phyloP scores from a whole-genome alignment of 2,888 invertebrate species.

The Frankliniella fusca region DNA sequence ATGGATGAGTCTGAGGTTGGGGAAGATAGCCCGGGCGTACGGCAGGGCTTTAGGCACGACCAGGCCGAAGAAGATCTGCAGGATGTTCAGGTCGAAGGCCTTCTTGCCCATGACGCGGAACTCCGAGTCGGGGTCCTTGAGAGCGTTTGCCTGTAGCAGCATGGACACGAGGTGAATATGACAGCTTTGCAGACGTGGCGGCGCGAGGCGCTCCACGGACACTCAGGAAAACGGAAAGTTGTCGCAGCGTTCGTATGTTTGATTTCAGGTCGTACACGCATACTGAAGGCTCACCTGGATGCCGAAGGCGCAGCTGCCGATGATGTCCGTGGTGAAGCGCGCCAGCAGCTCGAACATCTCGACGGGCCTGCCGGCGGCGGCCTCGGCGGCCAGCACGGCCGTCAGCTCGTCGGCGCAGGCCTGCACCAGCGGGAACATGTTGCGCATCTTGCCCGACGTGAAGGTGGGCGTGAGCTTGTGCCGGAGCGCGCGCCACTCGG shows the following conservation, averaged over 20 bases:
- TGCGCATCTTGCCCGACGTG: constrained; percentile 47
- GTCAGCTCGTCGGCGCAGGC: constrained; percentile 41
- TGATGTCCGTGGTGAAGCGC: constrained; percentile 59
- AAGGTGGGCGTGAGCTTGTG: constrained; percentile 47
- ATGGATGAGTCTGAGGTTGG: background rate
- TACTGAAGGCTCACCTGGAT: background rate
- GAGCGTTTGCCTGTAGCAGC: background rate
- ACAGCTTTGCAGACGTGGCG: background rate
- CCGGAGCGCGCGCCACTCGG: constrained; percentile 46
- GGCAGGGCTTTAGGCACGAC: background rate
- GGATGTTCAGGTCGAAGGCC: background rate
- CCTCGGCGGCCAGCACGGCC: constrained; percentile 34
- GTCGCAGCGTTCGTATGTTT: constrained; percentile 35
- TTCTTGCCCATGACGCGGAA: background rate
- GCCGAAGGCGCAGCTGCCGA: constrained; percentile 59
- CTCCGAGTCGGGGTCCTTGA: background rate
- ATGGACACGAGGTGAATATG: background rate
- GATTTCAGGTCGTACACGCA: no score
- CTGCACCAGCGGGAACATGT: constrained; percentile 44
- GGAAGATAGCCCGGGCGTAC: background rate
- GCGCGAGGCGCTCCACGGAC: no score
- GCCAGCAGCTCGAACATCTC: constrained; percentile 43
- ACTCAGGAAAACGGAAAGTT: background rate
- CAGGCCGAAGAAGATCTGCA: background rate
- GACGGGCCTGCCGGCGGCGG: constrained; percentile 31